Percentiles rank a stretch among this genome's conserved stretches.
Conservation (phyloP, 2,888 invertebrate species). For the Caenorhabditis macrosperma region DNA sequence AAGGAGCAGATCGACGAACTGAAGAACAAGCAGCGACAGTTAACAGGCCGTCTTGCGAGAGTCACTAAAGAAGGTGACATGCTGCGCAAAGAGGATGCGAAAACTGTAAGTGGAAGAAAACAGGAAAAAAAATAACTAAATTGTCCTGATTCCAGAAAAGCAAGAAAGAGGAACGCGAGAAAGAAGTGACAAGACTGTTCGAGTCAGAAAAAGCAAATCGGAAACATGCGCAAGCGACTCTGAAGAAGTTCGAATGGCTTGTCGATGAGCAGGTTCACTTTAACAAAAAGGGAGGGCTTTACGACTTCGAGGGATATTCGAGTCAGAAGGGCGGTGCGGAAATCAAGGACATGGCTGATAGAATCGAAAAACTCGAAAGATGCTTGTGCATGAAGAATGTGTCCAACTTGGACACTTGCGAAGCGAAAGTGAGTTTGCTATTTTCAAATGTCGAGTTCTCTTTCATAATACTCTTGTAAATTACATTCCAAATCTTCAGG, state of each 20-base stretch:
- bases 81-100: constrained; percentile 40
- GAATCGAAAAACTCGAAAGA: constrained; percentile 15
- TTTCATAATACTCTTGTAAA: too few relatives aligned
- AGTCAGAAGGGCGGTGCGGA: constrained; percentile 10
- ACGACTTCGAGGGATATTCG: constrained; percentile 81
- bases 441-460: neutral
- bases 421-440: constrained; percentile 16
- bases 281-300: constrained; percentile 83
- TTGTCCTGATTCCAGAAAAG: neutral
- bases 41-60: constrained; percentile 28
- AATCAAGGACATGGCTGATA: constrained; percentile 10
- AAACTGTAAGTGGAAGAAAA: constrained; percentile 31
- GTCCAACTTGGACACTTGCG: constrained; percentile 40
- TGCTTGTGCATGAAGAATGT: constrained; percentile 32
- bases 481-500: constrained; percentile 81
- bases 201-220: constrained; percentile 6
- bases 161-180: constrained; percentile 18
- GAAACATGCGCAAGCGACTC: constrained; percentile 1
- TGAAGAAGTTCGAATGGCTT: constrained; percentile 84
- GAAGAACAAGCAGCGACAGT: constrained; percentile 42
- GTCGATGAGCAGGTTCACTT: constrained; percentile 87
- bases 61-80: constrained; percentile 36
- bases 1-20: constrained; percentile 52
- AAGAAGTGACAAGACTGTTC: neutral
- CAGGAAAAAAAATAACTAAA: too few relatives aligned